Evolutionary conservation across 2,888 invertebrate species (phyloP), one percentile per base, ranked within the genome.

Genomic region (Abscondita cerata): DNA sequence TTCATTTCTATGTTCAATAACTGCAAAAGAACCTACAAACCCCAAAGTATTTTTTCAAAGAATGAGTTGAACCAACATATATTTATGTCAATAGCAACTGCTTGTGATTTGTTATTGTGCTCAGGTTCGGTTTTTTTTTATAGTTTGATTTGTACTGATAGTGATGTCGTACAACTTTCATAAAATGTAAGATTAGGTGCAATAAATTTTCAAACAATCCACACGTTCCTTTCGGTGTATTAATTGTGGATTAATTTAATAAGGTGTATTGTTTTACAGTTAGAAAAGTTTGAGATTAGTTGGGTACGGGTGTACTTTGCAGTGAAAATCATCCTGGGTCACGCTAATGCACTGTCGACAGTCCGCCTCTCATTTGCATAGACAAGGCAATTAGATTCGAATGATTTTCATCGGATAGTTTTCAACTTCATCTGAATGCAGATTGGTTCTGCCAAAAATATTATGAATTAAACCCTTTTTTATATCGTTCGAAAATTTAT

Each of bases 381-480:
- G 72, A 70, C 71, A 72, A 68, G 64, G 70, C 72, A 71, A 72
- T 71, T 72, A 72, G 70, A 62, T 66, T 61, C 52, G 60, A 71
- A 69, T 69, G 66, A 67, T 69, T 70, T 64, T 70, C 70, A 70
- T 65, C 65, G 62, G 69, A 68, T 72, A 70, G 72, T 70, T 70
- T 70, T 70, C 66, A 65, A 66, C 68, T 70, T 66, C 66, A 66
- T 68, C 65, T 59, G 60, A 58, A 68, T 68, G 71, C 67, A 69
- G 70, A 72, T 71, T 72, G 70, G 70, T 71, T 71, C 71, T 68
- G 63, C 60, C 63, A 57, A 57, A 56, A 52, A 31, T 41, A 31
- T 46, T 34, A 44, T 51, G 38, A 59, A 44, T 25, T 4, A 25
- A 59, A 53, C 36, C 57, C 51, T 25, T 51, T 53, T 52, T 33